Conservation (phyloP, 2,113 vertebrate genomes). For the Bos javanicus region DNA sequence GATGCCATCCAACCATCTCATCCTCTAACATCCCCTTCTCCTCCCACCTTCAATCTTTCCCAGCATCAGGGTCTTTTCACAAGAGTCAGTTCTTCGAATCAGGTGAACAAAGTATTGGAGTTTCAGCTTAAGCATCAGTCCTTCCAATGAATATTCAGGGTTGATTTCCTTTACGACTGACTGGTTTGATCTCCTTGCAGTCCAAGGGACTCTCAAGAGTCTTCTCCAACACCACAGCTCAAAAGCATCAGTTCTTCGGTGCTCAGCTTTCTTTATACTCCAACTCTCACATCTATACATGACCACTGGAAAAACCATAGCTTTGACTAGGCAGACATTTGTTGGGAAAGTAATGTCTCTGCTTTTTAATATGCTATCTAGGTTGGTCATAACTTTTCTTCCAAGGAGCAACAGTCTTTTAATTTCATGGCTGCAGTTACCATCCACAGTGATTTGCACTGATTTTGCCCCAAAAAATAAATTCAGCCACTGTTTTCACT, state of each 20-base stretch:
- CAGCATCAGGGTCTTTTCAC: background rate
- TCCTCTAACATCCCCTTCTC: background rate
- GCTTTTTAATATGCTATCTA: background rate
- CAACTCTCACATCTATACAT: background rate
- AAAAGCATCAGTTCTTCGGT: background rate
- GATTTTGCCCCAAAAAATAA: rapidly evolving
- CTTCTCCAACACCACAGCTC: background rate
- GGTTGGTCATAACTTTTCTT: background rate
- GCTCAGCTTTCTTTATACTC: background rate
- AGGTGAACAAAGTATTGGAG: background rate
- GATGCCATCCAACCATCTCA: background rate
- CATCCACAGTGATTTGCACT: background rate
- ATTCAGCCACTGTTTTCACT: background rate
- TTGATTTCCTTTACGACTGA: background rate
- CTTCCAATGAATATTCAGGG: background rate
- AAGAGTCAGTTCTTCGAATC: background rate
- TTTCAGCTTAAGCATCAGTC: background rate
- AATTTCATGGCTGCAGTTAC: background rate
- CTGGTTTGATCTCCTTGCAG: background rate
- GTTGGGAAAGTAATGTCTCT: background rate
- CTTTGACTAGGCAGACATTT: background rate
- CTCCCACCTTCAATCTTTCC: background rate
- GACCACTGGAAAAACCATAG: background rate
- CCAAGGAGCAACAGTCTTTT: background rate
- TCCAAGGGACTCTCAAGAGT: background rate